Conservation (phyloP, 1,140 invertebrate genomes). For the Anthonomus grandis region DNA sequence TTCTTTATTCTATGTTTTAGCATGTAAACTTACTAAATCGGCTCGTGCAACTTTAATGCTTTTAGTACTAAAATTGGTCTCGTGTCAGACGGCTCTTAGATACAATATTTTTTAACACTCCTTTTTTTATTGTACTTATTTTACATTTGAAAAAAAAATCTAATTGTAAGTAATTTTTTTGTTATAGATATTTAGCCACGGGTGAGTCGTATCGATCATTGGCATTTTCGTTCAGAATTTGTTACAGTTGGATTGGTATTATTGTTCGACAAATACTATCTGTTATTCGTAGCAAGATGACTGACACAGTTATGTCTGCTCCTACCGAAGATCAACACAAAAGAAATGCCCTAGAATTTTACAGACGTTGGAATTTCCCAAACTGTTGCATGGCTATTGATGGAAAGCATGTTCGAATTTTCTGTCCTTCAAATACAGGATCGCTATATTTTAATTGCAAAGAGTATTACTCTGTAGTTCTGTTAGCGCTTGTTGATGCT, state of each 20-base stretch:
- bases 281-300: neutral
- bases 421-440: constrained; percentile 41
- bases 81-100: no score
- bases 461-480: constrained; percentile 47
- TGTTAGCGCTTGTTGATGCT: constrained; percentile 51
- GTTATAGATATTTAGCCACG: neutral
- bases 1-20: no score
- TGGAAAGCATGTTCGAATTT: constrained; percentile 40
- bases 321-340: neutral
- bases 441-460: constrained; percentile 50
- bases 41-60: no score
- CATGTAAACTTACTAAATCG: no score
- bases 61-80: no score
- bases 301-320: neutral
- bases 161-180: neutral
- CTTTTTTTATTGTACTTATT: neutral
- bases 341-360: neutral
- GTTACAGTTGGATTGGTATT: neutral
- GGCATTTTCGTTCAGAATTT: neutral
- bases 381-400: constrained; percentile 45
- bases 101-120: neutral
- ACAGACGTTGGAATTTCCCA: constrained; percentile 49
- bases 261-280: neutral
- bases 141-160: neutral
- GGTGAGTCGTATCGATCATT: neutral